Evolutionary conservation across 1,140 invertebrate species (phyloP), one percentile per base, ranked within the genome.

Genomic region (Euura lappo): DNA sequence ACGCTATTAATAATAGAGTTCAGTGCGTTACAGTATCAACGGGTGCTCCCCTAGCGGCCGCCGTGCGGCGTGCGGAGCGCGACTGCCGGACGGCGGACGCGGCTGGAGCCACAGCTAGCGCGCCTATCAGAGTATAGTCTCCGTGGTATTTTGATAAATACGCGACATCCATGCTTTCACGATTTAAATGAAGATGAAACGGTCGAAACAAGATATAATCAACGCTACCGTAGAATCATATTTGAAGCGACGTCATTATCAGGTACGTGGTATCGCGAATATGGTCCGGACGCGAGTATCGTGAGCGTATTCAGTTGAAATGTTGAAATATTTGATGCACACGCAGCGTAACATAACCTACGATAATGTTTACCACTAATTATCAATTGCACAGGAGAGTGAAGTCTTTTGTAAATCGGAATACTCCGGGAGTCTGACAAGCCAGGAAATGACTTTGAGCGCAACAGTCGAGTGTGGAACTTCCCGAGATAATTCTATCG

Each of bases 191-290:
- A 86, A 60, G 74, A 88, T 88, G 87, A 88, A 88, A 85, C 86
- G 87, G 67, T 80, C 83, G 66, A 86, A 85, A 78, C 81, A 79
- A 72, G 87, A 88, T 60, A 75, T 86, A 71, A 87, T 88, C 70
- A 87, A 85, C 71, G 81, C 86, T 60, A 87, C 87, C 43, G 81
- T 88, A 42, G 86, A 88, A 74, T 88, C 87, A 43, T 88, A 88
- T 73, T 79, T 88, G 45, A 88, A 88, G 75, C 83, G 87, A 46
- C 85, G 87, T 47, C 83, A 83, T 72, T 88, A 88, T 77, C 87
- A 88, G 83, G 87, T 87, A 72, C 28, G 28, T 28, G 28, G 28
- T 28, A 28, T 28, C 28, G 28, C 28, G 28, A 28, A 28, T 28
- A 28, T 28, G 7, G n/a, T 67, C 28, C 51, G 51, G 10, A 28